A percentile compares a stretch with the other conserved stretches of the same genome.
Conservation (phyloP, 2,113 vertebrate species). For the Pogonocichla stellata region DNA sequence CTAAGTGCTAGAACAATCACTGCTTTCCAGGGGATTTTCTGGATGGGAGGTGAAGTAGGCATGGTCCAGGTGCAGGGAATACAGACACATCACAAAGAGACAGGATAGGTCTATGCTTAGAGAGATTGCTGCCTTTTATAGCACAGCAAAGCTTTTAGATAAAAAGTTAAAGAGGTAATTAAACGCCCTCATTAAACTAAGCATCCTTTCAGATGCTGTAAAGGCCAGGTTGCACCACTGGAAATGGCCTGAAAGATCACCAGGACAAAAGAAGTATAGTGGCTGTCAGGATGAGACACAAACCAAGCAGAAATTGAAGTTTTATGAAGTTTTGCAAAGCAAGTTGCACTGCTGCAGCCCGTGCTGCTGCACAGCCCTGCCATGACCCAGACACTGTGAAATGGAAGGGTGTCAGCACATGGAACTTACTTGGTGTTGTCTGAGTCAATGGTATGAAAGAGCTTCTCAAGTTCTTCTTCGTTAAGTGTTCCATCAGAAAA, state of each 20-base stretch:
- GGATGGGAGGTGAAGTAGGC: neutral
- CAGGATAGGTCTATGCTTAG: neutral
- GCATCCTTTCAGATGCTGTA: neutral
- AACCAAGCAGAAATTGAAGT: neutral
- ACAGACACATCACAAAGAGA: neutral
- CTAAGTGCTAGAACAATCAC: rapidly evolving
- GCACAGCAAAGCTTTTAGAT: neutral
- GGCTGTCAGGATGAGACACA: neutral
- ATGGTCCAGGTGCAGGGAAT: too few species aligned
- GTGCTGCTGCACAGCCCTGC: neutral
- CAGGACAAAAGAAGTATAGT: neutral
- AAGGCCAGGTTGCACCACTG: neutral
- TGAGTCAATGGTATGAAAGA: slow-evolving; percentile 96
- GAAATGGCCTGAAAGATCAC: neutral
- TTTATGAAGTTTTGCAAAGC: neutral
- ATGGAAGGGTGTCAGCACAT: rapidly evolving
- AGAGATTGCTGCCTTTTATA: neutral
- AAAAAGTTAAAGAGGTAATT: neutral
- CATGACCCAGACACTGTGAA: neutral
- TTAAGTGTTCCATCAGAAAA: slow-evolving; percentile 94
- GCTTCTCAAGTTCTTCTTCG: slow-evolving; percentile 91
- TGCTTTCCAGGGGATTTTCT: neutral
- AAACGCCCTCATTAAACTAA: neutral
- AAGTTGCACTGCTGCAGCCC: neutral
- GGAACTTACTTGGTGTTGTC: slow-evolving; percentile 93